Evolutionary conservation across 2,797 vertebrate genomes (phyloP), one percentile per base, ranked within the genome.

Genomic region (Pelodytes ibericus): DNA sequence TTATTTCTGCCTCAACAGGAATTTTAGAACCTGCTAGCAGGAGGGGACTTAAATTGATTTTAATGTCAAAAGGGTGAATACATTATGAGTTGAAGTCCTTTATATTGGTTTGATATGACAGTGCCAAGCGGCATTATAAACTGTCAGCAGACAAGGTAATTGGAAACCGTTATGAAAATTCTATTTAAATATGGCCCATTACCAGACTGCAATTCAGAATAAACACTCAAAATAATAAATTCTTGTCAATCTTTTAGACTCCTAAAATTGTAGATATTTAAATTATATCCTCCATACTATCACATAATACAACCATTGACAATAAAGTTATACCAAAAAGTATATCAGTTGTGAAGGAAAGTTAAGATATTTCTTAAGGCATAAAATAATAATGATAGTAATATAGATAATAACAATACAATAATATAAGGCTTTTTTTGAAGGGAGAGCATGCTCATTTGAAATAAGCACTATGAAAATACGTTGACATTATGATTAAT

Each of bases 111-210:
- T 81, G 72, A 82, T 75, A 8, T 64, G 49, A 77, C 36, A 66
- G 16, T 79, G 77, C 79, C 80, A 83, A 61, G 65, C 69, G 75
- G 58, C 51, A 82, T 83, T 67, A 81, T 82, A 83, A 80, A 33
- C 70, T 77, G 77, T 83, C 79, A 81, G 81, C 65, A 82, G 53
- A 58, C 81, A 83, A 78, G 62, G 75, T 84, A 82, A 83, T 84
- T 60, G 1, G 2, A 83, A 72, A 81, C 25, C 71, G 72, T 76
- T 0, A 59, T 81, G 39, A 67, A 65, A 59, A 47, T 79, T 74
- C 75, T 65, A 82, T 78, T 29, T 26, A 80, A 71, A 30, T 49
- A 60, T 15, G 51, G 0, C n/a, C 69, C 75, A 22, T 57, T 80
- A 58, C 16, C 33, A 29, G 68, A 79, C 49, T 79, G 60, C 33